Conservation (phyloP, 92 coral and sea anemone genomes). For the Paramuricea clavata region DNA sequence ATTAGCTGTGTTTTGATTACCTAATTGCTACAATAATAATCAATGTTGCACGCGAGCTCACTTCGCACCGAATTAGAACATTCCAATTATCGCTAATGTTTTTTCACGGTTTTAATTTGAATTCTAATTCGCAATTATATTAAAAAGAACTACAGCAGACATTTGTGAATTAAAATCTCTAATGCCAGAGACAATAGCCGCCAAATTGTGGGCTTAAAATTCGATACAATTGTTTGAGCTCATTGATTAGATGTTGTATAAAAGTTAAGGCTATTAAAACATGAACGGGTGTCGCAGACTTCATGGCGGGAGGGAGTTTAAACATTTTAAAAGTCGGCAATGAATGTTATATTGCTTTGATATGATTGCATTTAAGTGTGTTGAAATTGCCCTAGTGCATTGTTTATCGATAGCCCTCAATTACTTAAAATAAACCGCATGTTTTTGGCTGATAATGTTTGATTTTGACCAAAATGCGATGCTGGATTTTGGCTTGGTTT, state of each 20-base stretch:
- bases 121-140: background rate
- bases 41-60: conserved; percentile 5
- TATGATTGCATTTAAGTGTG: conserved; percentile 12
- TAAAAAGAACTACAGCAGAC: background rate
- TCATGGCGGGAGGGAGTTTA: background rate
- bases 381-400: background rate
- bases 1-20: background rate
- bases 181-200: background rate
- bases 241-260: background rate
- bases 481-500: background rate
- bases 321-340: background rate
- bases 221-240: background rate
- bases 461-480: conserved; percentile 3
- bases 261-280: background rate
- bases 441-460: background rate
- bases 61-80: background rate
- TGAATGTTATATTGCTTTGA: background rate
- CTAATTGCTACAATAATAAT: conserved; percentile 7
- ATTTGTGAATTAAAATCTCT: background rate
- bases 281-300: background rate
- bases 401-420: background rate
- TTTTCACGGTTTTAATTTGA: background rate
- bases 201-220: background rate
- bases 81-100: background rate
- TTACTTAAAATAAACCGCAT: background rate